phyloP scores from a whole-genome alignment of 2,797 vertebrate genomes.

The Eulemur rubriventer region DNA sequence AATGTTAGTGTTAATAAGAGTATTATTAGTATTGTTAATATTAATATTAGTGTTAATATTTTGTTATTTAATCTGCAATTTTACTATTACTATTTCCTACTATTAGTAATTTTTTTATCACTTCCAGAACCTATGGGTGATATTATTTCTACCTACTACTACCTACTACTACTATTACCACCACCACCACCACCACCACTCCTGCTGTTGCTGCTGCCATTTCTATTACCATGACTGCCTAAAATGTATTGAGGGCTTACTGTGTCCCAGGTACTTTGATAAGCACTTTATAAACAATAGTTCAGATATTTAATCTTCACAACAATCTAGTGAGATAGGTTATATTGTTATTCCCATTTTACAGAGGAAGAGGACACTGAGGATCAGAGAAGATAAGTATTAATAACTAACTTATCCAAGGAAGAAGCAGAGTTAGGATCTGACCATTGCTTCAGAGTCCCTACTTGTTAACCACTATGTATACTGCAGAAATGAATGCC shows the following conservation, averaged over 20 bases:
- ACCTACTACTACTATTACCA: background rate
- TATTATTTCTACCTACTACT: background rate
- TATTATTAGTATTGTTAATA: background rate
- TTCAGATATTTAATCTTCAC: background rate
- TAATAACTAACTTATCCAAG: background rate
- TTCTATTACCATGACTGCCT: background rate
- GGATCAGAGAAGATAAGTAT: background rate
- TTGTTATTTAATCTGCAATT: background rate
- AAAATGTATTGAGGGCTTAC: background rate
- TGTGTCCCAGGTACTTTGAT: background rate
- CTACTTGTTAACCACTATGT: background rate
- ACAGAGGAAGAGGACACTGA: background rate
- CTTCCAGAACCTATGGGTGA: background rate
- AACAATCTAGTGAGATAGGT: background rate
- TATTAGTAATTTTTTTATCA: slow-evolving; percentile 5
- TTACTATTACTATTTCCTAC: background rate
- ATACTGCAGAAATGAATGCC: background rate
- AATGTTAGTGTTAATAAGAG: background rate
- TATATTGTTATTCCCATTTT: background rate
- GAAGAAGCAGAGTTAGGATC: background rate
- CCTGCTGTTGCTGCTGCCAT: accelerated
- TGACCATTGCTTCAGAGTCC: background rate
- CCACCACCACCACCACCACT: too few relatives aligned
- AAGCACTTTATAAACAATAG: background rate
- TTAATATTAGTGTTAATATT: background rate